These are phyloP conservation scores for Allacma fusca DNA, from an alignment of 2,888 invertebrate species.

Conservation along the genomic window DNA sequence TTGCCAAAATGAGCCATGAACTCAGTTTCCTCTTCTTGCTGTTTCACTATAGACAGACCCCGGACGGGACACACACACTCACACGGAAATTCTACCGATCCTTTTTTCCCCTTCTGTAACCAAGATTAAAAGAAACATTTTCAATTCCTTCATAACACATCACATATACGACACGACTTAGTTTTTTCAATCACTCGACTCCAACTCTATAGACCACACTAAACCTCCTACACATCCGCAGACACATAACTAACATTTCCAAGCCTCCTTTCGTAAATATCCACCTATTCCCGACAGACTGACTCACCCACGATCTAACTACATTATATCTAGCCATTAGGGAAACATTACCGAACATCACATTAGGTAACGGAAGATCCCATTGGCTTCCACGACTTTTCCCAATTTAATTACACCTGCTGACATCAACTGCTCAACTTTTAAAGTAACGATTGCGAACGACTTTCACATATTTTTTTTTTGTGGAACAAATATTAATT, in stretches of 20 bases:
- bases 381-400: background rate
- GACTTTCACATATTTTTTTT: too few relatives aligned
- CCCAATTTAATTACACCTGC: background rate
- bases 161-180: constrained; percentile 4
- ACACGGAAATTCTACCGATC: constrained; percentile 26
- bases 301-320: background rate
- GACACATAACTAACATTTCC: background rate
- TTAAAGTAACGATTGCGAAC: too few relatives aligned
- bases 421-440: too few relatives aligned
- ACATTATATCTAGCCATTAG: background rate
- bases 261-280: background rate
- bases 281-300: constrained; percentile 9
- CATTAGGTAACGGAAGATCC: background rate
- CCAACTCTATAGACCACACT: background rate
- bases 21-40: constrained; percentile 50
- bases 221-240: background rate
- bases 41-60: constrained; percentile 41
- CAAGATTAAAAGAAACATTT: constrained; percentile 33
- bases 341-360: background rate
- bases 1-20: constrained; percentile 50
- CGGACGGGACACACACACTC: constrained; percentile 33
- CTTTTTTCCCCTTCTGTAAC: constrained; percentile 21
- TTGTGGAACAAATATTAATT: too few relatives aligned
- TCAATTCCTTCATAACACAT: constrained; percentile 10
- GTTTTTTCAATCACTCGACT: constrained; percentile 7